Base-by-base conservation (phyloP, 2,888 invertebrate species). In the Ophion costatus region DNA sequence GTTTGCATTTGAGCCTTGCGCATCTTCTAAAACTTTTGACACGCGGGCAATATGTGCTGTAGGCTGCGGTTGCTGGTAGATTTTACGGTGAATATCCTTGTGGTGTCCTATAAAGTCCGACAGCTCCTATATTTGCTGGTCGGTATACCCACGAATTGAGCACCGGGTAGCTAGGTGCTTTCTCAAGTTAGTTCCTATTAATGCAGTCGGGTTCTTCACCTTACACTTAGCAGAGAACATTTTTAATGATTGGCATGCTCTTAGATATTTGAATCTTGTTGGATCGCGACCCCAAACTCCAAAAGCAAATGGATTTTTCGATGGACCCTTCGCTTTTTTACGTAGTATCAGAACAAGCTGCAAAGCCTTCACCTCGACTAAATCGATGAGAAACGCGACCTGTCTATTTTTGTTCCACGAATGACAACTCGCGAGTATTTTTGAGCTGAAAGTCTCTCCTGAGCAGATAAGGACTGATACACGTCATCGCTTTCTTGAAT, bases 11-110 rank as follows among this genome's bases (percentile, higher is more conserved):
- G 10, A 57, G 14, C 75, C 64, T 80, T 82, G 82, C 3, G 82
- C 89, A 85, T 56, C 87, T 84, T 89, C 86, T 45, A 89, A 75
- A 24, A 89, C 78, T 79, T 86, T 85, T 0, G 88, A 89, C 66
- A 90, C 86, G 17, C 82, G 38, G 14, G 87, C 56, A 20, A 89
- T 89, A 20, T 89, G 89, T 24, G 82, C 80, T 5, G 71, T 80
- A 1, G 79, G 63, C 59, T 88, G 38, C 5, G 89, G 89, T 51
- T 88, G 86, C 6, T 84, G 73, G 20, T 86, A 86, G 9, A 78
- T 69, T 22, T 75, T 20, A 1, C 75, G 73, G 20, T 84, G 81
- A 7, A 86, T 70, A 2, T 64, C 20, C 24, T 81, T 84, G n/a
- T 59, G 17, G 61, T 87, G 87, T 9, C 87, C 85, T 85, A 88